A percentile compares a stretch with the other conserved stretches of the same genome.
Conservation (phyloP, 2,888 invertebrate genomes). For the Willowsia nigromaculata region DNA sequence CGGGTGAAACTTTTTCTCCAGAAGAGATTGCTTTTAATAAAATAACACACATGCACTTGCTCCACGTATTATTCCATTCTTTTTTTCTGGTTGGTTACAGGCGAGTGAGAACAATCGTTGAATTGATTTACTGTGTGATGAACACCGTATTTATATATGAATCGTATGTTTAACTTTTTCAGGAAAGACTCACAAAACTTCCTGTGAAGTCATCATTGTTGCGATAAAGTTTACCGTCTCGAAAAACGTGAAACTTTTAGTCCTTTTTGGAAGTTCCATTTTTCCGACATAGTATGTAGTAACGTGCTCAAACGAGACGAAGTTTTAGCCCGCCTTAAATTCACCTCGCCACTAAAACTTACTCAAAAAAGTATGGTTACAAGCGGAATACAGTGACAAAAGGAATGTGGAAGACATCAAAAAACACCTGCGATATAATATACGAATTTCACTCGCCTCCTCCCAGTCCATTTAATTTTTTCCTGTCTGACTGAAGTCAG, state of each 20-base stretch:
- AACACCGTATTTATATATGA: neutral
- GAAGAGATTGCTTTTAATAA: neutral
- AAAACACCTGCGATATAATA: constrained; percentile 46
- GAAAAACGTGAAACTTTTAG: neutral
- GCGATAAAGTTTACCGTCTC: constrained; percentile 2
- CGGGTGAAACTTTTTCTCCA: neutral
- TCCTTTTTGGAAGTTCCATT: constrained; percentile 4
- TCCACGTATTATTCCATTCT: neutral
- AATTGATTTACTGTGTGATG: constrained; percentile 44
- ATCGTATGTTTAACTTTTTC: constrained; percentile 40
- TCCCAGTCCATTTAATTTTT: constrained; percentile 38
- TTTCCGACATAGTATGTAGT: neutral
- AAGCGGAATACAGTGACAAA: neutral
- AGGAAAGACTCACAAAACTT: constrained; percentile 8
- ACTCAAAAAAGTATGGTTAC: neutral
- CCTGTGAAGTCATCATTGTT: constrained; percentile 24
- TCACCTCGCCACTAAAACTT: neutral
- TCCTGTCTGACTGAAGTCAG: neutral
- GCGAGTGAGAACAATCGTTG: constrained; percentile 14
- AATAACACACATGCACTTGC: neutral
- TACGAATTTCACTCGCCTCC: constrained; percentile 22
- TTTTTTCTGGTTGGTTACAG: neutral
- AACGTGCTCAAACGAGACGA: constrained; percentile 3
- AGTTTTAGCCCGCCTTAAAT: constrained; percentile 34
- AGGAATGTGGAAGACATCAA: constrained; percentile 33